phyloP scores from a whole-genome alignment of 1,140 invertebrate species.

The Muscidifurax raptorellus region DNA sequence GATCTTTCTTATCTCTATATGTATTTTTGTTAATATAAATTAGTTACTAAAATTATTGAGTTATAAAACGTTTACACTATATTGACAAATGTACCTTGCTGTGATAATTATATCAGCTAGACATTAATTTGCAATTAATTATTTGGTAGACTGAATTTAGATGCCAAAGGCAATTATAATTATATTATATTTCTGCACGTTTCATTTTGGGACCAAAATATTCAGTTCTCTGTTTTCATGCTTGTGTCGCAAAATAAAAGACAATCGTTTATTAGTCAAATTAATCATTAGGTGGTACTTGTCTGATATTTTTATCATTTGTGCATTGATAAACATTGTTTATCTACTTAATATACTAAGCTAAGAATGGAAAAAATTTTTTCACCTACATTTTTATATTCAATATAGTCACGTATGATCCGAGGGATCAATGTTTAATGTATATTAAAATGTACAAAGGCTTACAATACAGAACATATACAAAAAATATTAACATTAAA shows the following conservation, averaged over 20 bases:
- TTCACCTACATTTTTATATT: conserved; percentile 51
- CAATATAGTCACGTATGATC: conserved; percentile 46
- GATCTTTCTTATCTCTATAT: conserved; percentile 20
- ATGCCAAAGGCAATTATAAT: conserved; percentile 35
- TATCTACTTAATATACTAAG: conserved; percentile 41
- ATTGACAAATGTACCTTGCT: conserved; percentile 49
- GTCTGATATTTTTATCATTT: conserved; percentile 45
- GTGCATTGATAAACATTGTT: conserved; percentile 26
- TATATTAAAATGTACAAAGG: conserved; percentile 51
- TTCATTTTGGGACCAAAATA: conserved; percentile 49
- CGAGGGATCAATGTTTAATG: conserved; percentile 41
- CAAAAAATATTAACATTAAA: conserved; percentile 54
- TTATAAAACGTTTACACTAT: conserved; percentile 39
- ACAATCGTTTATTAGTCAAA: conserved; percentile 38
- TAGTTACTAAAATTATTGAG: conserved; percentile 33
- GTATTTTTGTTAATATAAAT: conserved; percentile 31
- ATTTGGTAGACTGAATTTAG: conserved; percentile 41
- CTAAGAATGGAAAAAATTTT: conserved; percentile 42
- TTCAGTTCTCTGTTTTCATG: conserved; percentile 20
- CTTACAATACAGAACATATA: conserved; percentile 53
- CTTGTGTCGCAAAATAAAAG: conserved; percentile 10
- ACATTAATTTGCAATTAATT: conserved; percentile 41
- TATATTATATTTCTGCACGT: conserved; percentile 31
- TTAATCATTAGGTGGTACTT: conserved; percentile 20
- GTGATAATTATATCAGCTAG: conserved; percentile 51